Conservation (phyloP, 2,888 invertebrate genomes). For the Noctua comes region DNA sequence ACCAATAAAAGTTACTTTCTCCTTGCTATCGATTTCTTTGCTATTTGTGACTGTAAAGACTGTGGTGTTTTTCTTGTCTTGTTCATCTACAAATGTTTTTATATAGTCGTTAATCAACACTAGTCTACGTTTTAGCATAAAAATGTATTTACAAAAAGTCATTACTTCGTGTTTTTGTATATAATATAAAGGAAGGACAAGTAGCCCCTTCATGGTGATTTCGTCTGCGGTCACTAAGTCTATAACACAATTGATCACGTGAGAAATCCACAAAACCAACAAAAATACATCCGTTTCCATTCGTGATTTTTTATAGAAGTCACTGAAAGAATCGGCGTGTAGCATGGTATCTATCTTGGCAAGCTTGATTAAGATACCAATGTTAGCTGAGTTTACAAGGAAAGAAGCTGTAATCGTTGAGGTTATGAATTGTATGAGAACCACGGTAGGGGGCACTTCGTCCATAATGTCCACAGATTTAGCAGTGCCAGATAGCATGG, state of each 20-base stretch:
- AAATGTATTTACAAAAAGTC: slow-evolving; percentile 73
- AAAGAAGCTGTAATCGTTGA: slow-evolving; percentile 69
- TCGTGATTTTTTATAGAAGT: slow-evolving; percentile 70
- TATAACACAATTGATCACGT: slow-evolving; percentile 56
- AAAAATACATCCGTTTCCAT: slow-evolving; percentile 59
- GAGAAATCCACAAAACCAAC: slow-evolving; percentile 55
- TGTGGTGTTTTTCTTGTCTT: slow-evolving; percentile 60
- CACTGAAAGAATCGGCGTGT: slow-evolving; percentile 63
- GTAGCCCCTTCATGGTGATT: slow-evolving; percentile 43
- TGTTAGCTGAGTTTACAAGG: slow-evolving; percentile 67
- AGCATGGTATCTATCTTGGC: slow-evolving; percentile 71
- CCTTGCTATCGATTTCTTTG: slow-evolving; percentile 53
- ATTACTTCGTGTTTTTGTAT: slow-evolving; percentile 76
- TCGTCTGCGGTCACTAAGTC: slow-evolving; percentile 61
- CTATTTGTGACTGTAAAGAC: slow-evolving; percentile 69
- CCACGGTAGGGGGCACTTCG: slow-evolving; percentile 68
- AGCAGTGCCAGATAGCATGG: slow-evolving; percentile 44
- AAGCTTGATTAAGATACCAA: slow-evolving; percentile 69
- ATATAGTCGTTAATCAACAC: slow-evolving; percentile 74
- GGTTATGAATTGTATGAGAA: slow-evolving; percentile 70
- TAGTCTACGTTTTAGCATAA: slow-evolving; percentile 73
- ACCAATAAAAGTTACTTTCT: slow-evolving; percentile 70
- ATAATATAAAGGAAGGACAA: slow-evolving; percentile 67
- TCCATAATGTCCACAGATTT: slow-evolving; percentile 65
- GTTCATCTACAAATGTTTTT: slow-evolving; percentile 70